Evolutionary conservation across 2,113 vertebrate genomes (phyloP).

Genomic region (Leucopsar rothschildi): DNA sequence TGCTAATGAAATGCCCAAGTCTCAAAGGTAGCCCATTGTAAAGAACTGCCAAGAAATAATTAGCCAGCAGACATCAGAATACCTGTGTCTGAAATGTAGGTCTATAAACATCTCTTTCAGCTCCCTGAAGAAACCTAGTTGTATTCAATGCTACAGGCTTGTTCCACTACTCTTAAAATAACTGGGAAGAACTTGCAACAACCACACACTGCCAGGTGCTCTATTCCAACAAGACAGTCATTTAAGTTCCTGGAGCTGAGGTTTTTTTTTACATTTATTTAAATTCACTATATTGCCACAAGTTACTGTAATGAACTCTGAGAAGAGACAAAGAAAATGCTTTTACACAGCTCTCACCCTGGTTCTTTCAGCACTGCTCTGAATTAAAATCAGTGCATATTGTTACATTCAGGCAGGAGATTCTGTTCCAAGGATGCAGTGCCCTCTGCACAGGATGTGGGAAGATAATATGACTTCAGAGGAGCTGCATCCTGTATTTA

Average conservation of each 20-base stretch:
- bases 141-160: neutral
- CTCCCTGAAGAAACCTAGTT: neutral
- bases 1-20: neutral
- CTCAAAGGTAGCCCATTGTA: neutral
- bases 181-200: neutral
- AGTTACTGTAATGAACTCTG: slow-evolving; percentile 14
- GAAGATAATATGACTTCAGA: neutral
- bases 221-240: neutral
- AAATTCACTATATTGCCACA: neutral
- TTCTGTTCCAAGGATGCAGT: neutral
- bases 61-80: neutral
- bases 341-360: neutral
- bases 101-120: neutral
- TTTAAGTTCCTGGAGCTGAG: neutral
- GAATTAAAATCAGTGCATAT: neutral
- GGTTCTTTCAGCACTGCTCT: neutral
- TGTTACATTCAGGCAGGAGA: neutral
- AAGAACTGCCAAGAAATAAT: neutral
- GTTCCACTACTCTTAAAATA: neutral
- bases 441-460: neutral
- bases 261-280: neutral
- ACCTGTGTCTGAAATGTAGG: neutral
- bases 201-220: neutral
- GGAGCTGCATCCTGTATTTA: neutral
- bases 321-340: neutral